These are phyloP conservation scores for Rhynchophorus ferrugineus DNA, from an alignment of 1,140 invertebrate species.

Conservation along the genomic window DNA sequence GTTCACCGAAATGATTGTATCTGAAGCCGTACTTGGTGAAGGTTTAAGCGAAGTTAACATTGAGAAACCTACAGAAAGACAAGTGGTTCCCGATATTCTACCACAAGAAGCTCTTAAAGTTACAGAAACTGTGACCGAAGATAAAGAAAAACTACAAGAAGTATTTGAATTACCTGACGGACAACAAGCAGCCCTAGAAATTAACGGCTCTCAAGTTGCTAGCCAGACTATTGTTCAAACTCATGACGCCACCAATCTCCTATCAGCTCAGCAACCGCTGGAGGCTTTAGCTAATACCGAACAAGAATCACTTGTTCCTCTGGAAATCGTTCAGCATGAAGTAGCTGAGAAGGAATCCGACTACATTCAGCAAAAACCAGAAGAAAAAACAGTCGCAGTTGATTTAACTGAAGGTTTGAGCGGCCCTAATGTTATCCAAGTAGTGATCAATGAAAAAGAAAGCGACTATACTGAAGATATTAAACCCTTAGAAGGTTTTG, in stretches of 20 bases:
- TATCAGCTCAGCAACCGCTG: conserved; percentile 35
- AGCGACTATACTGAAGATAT: conserved; percentile 38
- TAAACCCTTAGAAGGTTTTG: conserved; percentile 39
- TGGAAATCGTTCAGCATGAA: conserved; percentile 47
- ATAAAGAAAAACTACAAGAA: conserved; percentile 42
- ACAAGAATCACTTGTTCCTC: conserved; percentile 44
- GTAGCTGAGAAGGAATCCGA: conserved; percentile 50
- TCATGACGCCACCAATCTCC: conserved; percentile 43
- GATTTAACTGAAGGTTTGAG: conserved; percentile 44
- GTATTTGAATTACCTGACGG: conserved; percentile 29
- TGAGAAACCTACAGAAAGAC: conserved; percentile 39
- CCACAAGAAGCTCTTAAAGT: conserved; percentile 48
- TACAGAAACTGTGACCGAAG: conserved; percentile 44
- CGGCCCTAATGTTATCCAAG: conserved; percentile 45
- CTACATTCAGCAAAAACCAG: conserved; percentile 43
- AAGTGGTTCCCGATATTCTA: conserved; percentile 43
- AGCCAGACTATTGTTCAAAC: conserved; percentile 45
- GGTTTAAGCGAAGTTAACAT: conserved; percentile 33
- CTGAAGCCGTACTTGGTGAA: conserved; percentile 47
- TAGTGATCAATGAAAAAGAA: conserved; percentile 49
- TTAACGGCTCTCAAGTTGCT: conserved; percentile 45
- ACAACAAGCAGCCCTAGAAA: conserved; percentile 42
- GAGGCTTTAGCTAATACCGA: conserved; percentile 42
- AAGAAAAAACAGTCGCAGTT: conserved; percentile 43
- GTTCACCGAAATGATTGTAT: conserved; percentile 47